Percentiles rank a stretch among this genome's conserved stretches.
These are phyloP conservation scores for Corydoras sp. DNA, from an alignment of 2,113 vertebrate species.

Conservation along the genomic window DNA sequence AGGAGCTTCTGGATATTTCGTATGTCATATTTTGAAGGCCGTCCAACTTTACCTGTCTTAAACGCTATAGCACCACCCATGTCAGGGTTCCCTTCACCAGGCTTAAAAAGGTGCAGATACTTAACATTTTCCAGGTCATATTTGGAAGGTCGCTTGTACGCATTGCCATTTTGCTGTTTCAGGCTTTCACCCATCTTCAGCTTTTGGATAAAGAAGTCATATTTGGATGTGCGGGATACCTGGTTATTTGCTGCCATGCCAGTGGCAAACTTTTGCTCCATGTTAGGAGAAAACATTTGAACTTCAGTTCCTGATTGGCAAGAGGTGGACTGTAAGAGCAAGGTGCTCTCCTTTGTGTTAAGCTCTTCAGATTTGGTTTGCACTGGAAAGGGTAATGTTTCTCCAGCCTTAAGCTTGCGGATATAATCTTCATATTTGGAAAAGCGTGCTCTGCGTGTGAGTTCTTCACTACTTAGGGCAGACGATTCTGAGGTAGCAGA, in stretches of 20 bases:
- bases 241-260: slow-evolving; percentile 78
- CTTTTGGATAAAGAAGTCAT: slow-evolving; percentile 97
- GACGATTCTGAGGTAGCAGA: slow-evolving; percentile 79
- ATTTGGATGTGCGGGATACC: slow-evolving; percentile 87
- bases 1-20: slow-evolving; percentile 90
- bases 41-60: slow-evolving; percentile 95
- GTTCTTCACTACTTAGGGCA: slow-evolving; percentile 73
- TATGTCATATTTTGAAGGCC: slow-evolving; percentile 96
- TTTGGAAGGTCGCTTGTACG: slow-evolving; percentile 95
- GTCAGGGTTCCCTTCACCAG: slow-evolving; percentile 89
- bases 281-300: slow-evolving; percentile 66
- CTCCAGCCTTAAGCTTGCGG: slow-evolving; percentile 91
- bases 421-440: slow-evolving; percentile 99
- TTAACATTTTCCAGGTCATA: slow-evolving; percentile 97
- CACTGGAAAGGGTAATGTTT: slow-evolving; percentile 84
- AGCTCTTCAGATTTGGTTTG: slow-evolving; percentile 79
- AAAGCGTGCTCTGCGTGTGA: slow-evolving; percentile 85
- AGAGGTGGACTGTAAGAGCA: slow-evolving; percentile 64
- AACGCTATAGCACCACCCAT: slow-evolving; percentile 98
- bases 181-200: slow-evolving; percentile 89
- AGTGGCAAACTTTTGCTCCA: slow-evolving; percentile 83
- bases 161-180: slow-evolving; percentile 86
- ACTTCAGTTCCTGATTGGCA: slow-evolving; percentile 65
- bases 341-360: slow-evolving; percentile 70
- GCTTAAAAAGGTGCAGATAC: slow-evolving; percentile 95